Evolutionary conservation across 2,888 invertebrate species (phyloP), one percentile per base, ranked within the genome.

Genomic region (Folsomia candida): DNA sequence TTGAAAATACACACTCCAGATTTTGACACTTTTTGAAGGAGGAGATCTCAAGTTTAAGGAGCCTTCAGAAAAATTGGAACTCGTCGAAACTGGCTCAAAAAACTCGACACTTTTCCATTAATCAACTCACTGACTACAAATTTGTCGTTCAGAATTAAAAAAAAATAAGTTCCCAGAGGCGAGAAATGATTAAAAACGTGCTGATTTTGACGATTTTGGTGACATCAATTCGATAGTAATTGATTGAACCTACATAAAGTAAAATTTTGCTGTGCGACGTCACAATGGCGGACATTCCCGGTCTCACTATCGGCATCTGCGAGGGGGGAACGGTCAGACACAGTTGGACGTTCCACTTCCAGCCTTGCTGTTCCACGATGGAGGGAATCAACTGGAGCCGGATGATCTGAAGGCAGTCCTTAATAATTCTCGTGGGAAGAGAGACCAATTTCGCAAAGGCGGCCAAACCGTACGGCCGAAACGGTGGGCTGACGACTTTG

Each of bases 281-380:
- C 71, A 94, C 86, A 79, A 96, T 91, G 63, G 93, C 94, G 26
- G 93, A 90, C 84, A 91, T 91, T 9, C 96, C 95, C 67, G 90
- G 90, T n/a, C 95, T 94, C 78, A 94, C 91, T 80, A 95, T 91
- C 67, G 91, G 92, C 28, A 89, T 87, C 20, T 90, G 90, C 51
- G 93, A 91, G 0, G 95, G 95, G 71, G 97, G 95, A 80, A 95
- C 92, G 69, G 96, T 89, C 82, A 97, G 87, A 84, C 95, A 93
- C 89, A 94, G 92, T 83, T 94, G 93, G 70, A 95, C 90, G 60
- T 89, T 87, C 97, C 97, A 97, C 81, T 92, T 92, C 78, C 90
- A 85, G 67, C 88, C 89, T 73, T 86, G 86, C 70, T 87, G 87
- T 72, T 88, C 88, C 1, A 78, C 69, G 29, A 76, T 71, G 6